Percentiles rank a stretch among this genome's conserved stretches.
phyloP scores from a whole-genome alignment of 2,888 invertebrate species.

The Epistrophe eligans region DNA sequence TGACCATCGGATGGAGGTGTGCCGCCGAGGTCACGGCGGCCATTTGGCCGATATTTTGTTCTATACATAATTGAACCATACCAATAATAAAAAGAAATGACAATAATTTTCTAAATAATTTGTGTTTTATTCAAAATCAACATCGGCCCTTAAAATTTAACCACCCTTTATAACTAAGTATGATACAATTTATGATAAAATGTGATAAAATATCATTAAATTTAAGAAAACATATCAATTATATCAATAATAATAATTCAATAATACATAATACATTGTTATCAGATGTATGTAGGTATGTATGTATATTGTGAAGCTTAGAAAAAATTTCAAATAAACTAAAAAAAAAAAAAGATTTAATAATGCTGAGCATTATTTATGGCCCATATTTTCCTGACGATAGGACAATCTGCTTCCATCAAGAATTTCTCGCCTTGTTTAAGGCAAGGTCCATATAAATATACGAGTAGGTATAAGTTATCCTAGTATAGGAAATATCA shows the following conservation, averaged over 20 bases:
- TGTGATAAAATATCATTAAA: background rate
- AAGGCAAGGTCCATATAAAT: background rate
- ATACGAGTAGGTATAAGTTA: background rate
- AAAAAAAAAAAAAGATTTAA: conserved; percentile 12
- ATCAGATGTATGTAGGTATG: too few species aligned
- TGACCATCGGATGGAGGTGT: too few species aligned
- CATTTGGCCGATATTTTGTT: too few species aligned
- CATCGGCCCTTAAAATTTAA: too few species aligned
- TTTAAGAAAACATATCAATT: background rate
- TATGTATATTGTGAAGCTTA: conserved; percentile 4
- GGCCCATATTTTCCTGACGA: conserved; percentile 11
- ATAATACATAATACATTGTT: too few species aligned
- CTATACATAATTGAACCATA: too few species aligned
- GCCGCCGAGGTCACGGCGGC: too few species aligned
- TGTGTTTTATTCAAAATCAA: too few species aligned
- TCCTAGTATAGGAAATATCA: background rate
- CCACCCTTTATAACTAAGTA: too few species aligned
- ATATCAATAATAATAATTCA: background rate
- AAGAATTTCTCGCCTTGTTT: conserved; percentile 13
- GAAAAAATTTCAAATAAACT: conserved; percentile 12
- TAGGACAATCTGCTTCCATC: conserved; percentile 24
- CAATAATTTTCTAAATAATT: too few species aligned
- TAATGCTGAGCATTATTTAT: conserved; percentile 23
- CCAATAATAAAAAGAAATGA: too few species aligned
- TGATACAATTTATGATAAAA: too few species aligned